Base-by-base conservation (phyloP, 37 sponge, comb jelly and placozoan genomes). In the Aplysina aerophoba region DNA sequence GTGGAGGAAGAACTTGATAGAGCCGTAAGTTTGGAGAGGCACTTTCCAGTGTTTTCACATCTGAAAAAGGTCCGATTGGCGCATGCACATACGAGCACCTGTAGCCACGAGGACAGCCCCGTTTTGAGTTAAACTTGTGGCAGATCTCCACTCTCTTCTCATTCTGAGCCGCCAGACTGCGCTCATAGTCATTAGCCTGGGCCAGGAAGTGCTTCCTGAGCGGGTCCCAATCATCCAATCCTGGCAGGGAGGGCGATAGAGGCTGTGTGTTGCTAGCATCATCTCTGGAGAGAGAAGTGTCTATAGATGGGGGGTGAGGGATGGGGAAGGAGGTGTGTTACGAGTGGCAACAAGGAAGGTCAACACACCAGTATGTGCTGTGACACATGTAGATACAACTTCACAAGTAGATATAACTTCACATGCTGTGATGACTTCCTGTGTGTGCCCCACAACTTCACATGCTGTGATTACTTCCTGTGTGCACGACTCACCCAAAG, bases 161-260 rank as follows among this genome's bases (percentile, higher is more conserved):
- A 19, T 1, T 41, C 41, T 75, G 50, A 4, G 53, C 53, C 53
- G 37, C 38, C 15, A 75, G 54, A 14, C 37, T 36, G 21, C 78
- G 78, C 21, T 75, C 38, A 41, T 39, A 75, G 40, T 75, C 78
- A 75, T 36, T 50, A 2, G 78, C 2, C 2, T 38, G 78, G 3
- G 21, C 25, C 15, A 53, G 37, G 24, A 75, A 75, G 53, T 75
- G 78, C 38, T 75, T 75, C 54, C 13, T 75, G 12, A 75, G n/a
- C 25, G 78, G 78, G 40, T 75, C 78, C 78, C 78, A 75, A 24
- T 24, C 53, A 0, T 75, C 78, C 53, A 75, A 4, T 16, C 25
- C 25, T 38, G 78, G 78, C 6, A 54, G 41, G 25, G 40, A 13
- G 64, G 64, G 64, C 6, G 50, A 44, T 8, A 44, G 50, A 44